phyloP scores from a whole-genome alignment of 2,888 invertebrate genomes.

The Macaria notata region DNA sequence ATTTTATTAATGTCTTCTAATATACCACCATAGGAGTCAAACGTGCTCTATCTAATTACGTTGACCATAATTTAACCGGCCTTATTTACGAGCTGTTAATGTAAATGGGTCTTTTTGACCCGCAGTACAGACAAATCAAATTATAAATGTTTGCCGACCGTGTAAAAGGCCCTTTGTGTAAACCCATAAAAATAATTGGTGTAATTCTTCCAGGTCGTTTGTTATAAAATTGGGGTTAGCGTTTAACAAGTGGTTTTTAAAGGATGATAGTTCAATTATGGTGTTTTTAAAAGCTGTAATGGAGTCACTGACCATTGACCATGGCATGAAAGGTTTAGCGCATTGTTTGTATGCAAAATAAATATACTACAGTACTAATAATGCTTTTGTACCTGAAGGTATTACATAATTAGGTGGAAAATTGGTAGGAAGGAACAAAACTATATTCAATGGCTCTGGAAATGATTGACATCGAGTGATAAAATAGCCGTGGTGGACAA shows the following conservation, averaged over 20 bases:
- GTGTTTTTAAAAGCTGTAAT: background rate
- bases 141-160: conserved; percentile 36
- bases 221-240: conserved; percentile 22
- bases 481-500: too few species aligned
- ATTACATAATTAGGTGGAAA: background rate
- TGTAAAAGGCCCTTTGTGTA: conserved; percentile 33
- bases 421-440: too few species aligned
- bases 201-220: conserved; percentile 67
- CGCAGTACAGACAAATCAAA: conserved; percentile 33
- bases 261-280: conserved; percentile 10
- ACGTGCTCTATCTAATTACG: conserved; percentile 27
- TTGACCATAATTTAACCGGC: conserved; percentile 29
- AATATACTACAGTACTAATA: background rate
- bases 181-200: conserved; percentile 67
- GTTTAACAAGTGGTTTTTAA: conserved; percentile 11
- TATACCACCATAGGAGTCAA: conserved; percentile 29
- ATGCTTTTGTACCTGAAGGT: background rate
- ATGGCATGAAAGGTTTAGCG: background rate
- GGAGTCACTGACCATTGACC: background rate
- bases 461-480: too few species aligned
- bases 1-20: conserved; percentile 29
- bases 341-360: background rate
- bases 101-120: conserved; percentile 31
- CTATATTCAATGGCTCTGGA: too few species aligned
- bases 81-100: conserved; percentile 33